Evolutionary conservation across 2,888 invertebrate genomes (phyloP), one percentile per base, ranked within the genome.

Genomic region (Euproctis similis): DNA sequence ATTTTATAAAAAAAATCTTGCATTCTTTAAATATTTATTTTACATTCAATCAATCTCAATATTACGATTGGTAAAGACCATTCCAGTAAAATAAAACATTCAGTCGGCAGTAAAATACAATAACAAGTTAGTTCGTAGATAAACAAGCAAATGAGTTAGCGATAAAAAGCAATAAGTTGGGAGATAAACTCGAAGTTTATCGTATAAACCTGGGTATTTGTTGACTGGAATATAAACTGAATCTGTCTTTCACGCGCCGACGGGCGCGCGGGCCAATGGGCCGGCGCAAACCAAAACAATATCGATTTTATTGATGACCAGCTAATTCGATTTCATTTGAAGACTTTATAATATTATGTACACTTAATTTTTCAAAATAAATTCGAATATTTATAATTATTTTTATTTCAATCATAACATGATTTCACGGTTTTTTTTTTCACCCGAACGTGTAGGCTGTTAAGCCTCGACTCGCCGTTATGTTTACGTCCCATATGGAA

Each of bases 81-180:
- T 35, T 36, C 33, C 46, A 48, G 40, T 53, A 38, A 63, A 63
- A 63, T 59, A 69, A n/a, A 67, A 71, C 65, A 66, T 40, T 52
- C 42, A 50, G 33, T 45, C 39, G 44, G 55, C 57, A 55, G 61
- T 62, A 63, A 63, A 53, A 53, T 51, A 62, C 61, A 66, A 66
- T 66, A 68, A 66, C 56, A 57, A 46, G 53, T 53, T 45, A n/a
- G n/a, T 46, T 54, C 53, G 50, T 59, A 57, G 46, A 64, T 68
- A 74, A 72, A 74, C 63, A 73, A 70, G 54, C 60, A 54, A 59
- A 59, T 53, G 57, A 56, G 58, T 63, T 61, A 52, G 42, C 61
- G 56, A 65, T 75, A 72, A 71, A 74, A 75, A 73, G 62, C 68
- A 65, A 71, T 72, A 67, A 63, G 62, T 60, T 56, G 53, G 66